Evolutionary conservation across 2,888 invertebrate genomes (phyloP).

Genomic region (Drosophila differens): DNA sequence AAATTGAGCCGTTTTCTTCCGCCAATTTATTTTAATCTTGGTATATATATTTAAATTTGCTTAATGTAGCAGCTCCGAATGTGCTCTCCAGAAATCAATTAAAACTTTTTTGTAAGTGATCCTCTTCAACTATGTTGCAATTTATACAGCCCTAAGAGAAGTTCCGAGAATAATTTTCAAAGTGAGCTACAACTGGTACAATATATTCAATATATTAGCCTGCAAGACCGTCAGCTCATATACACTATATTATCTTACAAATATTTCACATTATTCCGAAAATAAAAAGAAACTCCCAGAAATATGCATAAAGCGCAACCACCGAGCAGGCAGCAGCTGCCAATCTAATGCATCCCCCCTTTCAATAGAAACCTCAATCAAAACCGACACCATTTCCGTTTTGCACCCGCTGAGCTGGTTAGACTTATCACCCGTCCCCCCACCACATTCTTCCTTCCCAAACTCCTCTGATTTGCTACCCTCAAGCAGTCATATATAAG

Average conservation of each 20-base stretch:
- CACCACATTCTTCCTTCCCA: neutral
- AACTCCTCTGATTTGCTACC: conserved; percentile 14
- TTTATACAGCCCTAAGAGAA: neutral
- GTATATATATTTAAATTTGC: neutral
- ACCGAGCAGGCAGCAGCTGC: conserved; percentile 26
- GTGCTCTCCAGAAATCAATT: neutral
- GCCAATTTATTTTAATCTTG: neutral
- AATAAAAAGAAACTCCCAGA: conserved; percentile 1
- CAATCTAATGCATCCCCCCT: conserved; percentile 36
- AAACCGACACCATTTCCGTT: conserved; percentile 42
- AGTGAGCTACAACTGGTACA: neutral
- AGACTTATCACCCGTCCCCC: neutral
- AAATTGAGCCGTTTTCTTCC: neutral
- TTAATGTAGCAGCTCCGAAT: neutral
- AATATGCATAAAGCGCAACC: conserved; percentile 26
- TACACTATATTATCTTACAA: conserved; percentile 8
- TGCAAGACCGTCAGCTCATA: neutral
- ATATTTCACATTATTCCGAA: conserved; percentile 11
- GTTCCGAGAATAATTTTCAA: neutral
- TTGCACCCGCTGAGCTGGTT: conserved; percentile 44
- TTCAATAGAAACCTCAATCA: conserved; percentile 48
- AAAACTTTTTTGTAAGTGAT: neutral
- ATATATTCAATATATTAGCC: neutral
- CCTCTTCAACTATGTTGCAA: neutral
- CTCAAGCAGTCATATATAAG: conserved; percentile 45